Conservation (phyloP, 2,113 vertebrate species). For the Pipa parva region DNA sequence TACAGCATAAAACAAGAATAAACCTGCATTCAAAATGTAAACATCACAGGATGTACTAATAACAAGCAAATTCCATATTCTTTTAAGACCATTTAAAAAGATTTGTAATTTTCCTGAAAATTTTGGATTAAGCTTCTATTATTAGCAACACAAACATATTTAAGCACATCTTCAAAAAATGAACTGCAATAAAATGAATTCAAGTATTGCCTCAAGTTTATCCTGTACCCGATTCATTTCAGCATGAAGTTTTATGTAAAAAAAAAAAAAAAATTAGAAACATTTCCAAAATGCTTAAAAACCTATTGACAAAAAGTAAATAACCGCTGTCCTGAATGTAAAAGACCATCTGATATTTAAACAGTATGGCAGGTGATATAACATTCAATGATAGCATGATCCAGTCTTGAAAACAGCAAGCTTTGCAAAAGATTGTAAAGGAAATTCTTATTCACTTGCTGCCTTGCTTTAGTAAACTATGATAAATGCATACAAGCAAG, state of each 20-base stretch:
- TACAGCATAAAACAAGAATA: background rate
- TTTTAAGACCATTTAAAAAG: background rate
- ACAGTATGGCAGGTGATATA: no score
- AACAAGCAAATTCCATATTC: background rate
- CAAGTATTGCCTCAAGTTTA: no score
- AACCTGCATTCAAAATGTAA: conserved; percentile 1
- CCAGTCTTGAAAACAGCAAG: no score
- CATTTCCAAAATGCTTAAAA: no score
- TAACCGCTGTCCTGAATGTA: no score
- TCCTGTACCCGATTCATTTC: background rate
- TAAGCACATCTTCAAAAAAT: background rate
- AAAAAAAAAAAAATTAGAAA: background rate
- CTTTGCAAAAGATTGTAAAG: no score
- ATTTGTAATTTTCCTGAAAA: background rate
- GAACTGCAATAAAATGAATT: background rate
- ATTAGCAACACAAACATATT: no score
- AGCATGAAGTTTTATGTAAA: background rate
- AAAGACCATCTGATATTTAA: no score
- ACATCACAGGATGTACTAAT: background rate
- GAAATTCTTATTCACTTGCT: no score
- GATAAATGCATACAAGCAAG: background rate
- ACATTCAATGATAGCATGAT: no score
- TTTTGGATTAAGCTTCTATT: background rate
- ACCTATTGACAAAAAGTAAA: no score
- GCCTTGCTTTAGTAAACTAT: no score